Base-by-base conservation (phyloP, 2,113 vertebrate species). In the Ameiurus melas region DNA sequence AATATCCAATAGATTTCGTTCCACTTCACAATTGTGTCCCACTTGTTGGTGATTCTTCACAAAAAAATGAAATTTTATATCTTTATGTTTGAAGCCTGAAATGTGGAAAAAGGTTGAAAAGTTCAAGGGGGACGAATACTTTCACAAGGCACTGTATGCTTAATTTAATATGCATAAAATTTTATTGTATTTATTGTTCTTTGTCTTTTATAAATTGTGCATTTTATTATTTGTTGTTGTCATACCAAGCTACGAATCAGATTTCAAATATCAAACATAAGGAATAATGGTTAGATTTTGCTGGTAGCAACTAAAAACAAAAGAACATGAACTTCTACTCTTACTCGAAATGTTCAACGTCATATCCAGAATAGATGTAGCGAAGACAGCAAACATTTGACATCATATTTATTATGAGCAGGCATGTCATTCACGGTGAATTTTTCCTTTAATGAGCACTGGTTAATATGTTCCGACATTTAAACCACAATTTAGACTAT, bases 371-470 rank as follows among this genome's bases (percentile, higher is more conserved):
- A 51, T 1, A 51, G 8, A 51, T 10, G 51, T 51, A 51, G 51
- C 9, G 51, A 33, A 16, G 68, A 33, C 7, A n/a, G 62, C 62
- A 64, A 12, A 64, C 62, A 0, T 25, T 22, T n/a, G n/a, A n/a
- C 8, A 33, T 36, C 2, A 20, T 57, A 33, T n/a, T 81, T 30
- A 33, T 57, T 20, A 58, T 33, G 1, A 57, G 22, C n/a, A 58
- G 30, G 30, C 30, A 81, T 36, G n/a, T 1, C 53, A 57, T 22
- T 5, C n/a, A 57, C 27, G 13, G 19, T 68, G 22, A 5, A 0
- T 30, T 64, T 33, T 78, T n/a, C 58, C n/a, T 86, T 51, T 86
- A 55, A 43, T 62, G 58, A 78, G n/a, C 58, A 51, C 60, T 62
- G 58, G 20, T 4, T 25, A 25, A 75, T 4, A 75, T 4, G 16